Conservation (phyloP, 2,797 vertebrate genomes). For the Anguilla pacifica region DNA sequence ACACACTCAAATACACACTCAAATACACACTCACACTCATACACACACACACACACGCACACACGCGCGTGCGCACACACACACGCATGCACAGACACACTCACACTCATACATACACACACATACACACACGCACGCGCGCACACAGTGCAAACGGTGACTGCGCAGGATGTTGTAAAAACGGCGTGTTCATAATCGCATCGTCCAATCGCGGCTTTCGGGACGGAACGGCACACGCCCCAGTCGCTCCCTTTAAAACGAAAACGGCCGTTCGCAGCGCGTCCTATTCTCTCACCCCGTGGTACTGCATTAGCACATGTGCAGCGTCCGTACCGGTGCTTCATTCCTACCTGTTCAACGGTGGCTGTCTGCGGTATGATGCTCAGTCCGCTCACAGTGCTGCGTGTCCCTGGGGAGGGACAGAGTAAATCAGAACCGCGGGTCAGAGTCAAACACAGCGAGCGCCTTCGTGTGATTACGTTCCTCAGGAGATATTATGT, state of each 20-base stretch:
- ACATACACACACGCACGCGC: too few species aligned
- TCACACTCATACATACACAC: too few species aligned
- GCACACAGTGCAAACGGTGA: not conserved
- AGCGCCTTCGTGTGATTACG: conserved; percentile 1
- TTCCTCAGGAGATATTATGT: conserved; percentile 15
- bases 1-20: too few species aligned
- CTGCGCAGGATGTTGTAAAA: conserved; percentile 6
- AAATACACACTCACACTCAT: too few species aligned
- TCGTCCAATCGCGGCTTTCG: not conserved
- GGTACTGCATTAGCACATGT: too few species aligned
- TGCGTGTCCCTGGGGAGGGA: not conserved
- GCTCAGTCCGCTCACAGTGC: not conserved
- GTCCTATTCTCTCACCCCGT: not conserved
- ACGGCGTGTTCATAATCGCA: not conserved
- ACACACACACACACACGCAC: too few species aligned
- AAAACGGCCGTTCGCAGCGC: not conserved
- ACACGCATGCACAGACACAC: not conserved
- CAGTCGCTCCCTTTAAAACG: not conserved
- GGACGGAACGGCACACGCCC: not conserved
- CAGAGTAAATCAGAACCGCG: not conserved
- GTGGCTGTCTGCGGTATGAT: not conserved
- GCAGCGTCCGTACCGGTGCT: not conserved
- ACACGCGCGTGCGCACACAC: too few species aligned
- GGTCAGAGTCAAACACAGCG: not conserved
- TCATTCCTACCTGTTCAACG: not conserved